Evolutionary conservation across 1,140 invertebrate genomes (phyloP), one percentile per base, ranked within the genome.

Genomic region (Hestina assimilis): DNA sequence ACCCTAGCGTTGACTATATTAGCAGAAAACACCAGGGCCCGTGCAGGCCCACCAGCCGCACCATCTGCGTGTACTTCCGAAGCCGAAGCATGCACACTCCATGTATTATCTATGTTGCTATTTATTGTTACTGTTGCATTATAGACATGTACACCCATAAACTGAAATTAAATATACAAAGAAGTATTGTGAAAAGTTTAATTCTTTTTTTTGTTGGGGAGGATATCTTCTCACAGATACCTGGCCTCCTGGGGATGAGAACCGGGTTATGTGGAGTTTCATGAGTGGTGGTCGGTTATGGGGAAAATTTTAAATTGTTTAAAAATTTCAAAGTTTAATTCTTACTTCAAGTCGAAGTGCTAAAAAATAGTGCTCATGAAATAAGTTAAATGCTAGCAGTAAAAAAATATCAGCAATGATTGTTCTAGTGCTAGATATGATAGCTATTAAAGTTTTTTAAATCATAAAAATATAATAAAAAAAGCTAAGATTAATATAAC

Each of bases 101-200:
- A 96, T 14, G 94, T 92, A 40, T 93, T 92, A 43, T 91, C 90
- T n/a, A 72, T 63, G 2, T 63, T 70, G 51, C 71, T 73, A 45
- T 71, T 66, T 31, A 87, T 66, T 63, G 95, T 92, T 6, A 96
- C 89, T 54, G 93, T 95, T 58, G 96, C 91, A 75, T 96, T 96
- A 61, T 94, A 93, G 21, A 97, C 90, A 72, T 96, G 94, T 17
- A 97, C 92, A n/a, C 94, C 94, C 92, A 96, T 94, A 82, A 96
- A 96, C 93, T 94, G 64, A 41, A 54, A 65, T 42, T 9, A 26
- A 9, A 9, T 9, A n/a, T n/a, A n/a, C n/a, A n/a, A n/a, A n/a
- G n/a, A n/a, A n/a, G n/a, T n/a, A n/a, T n/a, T n/a, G n/a, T n/a
- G n/a, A n/a, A n/a, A n/a, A n/a, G n/a, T n/a, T n/a, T n/a, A n/a